phyloP scores from a whole-genome alignment of 64 coral and sea anemone species.

The Anthopleura sola region DNA sequence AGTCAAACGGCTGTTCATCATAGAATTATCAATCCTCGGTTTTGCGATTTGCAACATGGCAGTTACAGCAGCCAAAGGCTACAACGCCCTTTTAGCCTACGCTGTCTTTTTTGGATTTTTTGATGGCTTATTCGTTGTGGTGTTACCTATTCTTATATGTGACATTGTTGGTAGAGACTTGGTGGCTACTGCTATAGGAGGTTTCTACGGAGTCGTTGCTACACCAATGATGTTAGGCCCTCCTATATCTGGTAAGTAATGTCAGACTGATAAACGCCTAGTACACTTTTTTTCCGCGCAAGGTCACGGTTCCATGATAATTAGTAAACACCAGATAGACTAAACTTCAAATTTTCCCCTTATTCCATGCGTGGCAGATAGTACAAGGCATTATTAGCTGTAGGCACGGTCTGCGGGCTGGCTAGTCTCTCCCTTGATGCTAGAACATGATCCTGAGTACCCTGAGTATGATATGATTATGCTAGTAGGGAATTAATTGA shows the following conservation, averaged over 20 bases:
- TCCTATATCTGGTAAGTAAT: slow-evolving; percentile 40
- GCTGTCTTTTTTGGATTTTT: slow-evolving; percentile 53
- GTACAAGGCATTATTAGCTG: too few relatives aligned
- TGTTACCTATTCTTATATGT: slow-evolving; percentile 42
- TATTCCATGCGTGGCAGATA: too few relatives aligned
- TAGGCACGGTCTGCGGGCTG: too few relatives aligned
- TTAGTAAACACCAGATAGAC: too few relatives aligned
- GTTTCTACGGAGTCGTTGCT: slow-evolving; percentile 41
- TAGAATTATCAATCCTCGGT: background rate
- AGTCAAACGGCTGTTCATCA: slow-evolving; percentile 33
- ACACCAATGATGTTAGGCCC: slow-evolving; percentile 53
- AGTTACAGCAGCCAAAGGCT: slow-evolving; percentile 45
- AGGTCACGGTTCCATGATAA: too few relatives aligned
- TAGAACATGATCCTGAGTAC: too few relatives aligned
- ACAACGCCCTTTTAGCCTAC: slow-evolving; percentile 30
- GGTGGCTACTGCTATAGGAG: slow-evolving; percentile 44
- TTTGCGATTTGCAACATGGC: slow-evolving; percentile 32
- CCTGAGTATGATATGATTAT: too few relatives aligned
- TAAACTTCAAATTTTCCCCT: too few relatives aligned
- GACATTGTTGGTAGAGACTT: slow-evolving; percentile 57
- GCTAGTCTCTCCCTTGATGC: too few relatives aligned
- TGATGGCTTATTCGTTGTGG: slow-evolving; percentile 56
- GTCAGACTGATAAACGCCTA: background rate
- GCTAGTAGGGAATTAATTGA: too few relatives aligned
- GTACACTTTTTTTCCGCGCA: background rate